Conservation (phyloP, 2,797 vertebrate genomes). For the Oreonectes daqikongensis region DNA sequence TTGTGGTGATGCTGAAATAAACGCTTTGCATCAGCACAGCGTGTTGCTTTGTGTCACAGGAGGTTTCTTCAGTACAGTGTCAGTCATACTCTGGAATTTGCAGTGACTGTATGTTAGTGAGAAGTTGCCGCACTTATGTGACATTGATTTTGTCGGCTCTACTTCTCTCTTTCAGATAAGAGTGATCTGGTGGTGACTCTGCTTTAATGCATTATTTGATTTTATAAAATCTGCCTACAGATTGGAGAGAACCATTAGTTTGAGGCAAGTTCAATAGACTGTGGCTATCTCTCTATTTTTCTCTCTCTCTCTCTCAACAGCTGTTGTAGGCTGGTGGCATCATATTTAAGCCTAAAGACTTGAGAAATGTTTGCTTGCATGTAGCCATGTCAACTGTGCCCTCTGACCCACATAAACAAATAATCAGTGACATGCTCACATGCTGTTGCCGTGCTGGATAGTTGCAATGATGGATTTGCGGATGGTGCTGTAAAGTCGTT, state of each 20-base stretch:
- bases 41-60: conserved; percentile 52
- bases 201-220: conserved; percentile 36
- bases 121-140: conserved; percentile 20
- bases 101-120: conserved; percentile 3
- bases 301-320: conserved; percentile 45
- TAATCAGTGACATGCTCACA: conserved; percentile 17
- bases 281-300: conserved; percentile 10
- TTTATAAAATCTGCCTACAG: conserved; percentile 52
- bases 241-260: conserved; percentile 59
- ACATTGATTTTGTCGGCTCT: conserved; percentile 33
- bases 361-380: conserved; percentile 47
- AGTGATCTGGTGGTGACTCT: conserved; percentile 41
- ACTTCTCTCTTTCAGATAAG: conserved; percentile 37
- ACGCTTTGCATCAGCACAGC: conserved; percentile 32
- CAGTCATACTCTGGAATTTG: conserved; percentile 37
- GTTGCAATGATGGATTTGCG: too few relatives aligned
- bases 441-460: too few relatives aligned
- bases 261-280: neutral
- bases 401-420: conserved; percentile 42
- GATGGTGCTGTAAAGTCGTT: too few relatives aligned
- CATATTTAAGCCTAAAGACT: conserved; percentile 58
- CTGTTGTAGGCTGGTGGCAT: conserved; percentile 56
- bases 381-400: conserved; percentile 43
- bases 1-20: conserved; percentile 22
- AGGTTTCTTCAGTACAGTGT: conserved; percentile 41